Evolutionary conservation across 1,140 invertebrate genomes (phyloP), one percentile per base, ranked within the genome.

Genomic region (Dreissena polymorpha): DNA sequence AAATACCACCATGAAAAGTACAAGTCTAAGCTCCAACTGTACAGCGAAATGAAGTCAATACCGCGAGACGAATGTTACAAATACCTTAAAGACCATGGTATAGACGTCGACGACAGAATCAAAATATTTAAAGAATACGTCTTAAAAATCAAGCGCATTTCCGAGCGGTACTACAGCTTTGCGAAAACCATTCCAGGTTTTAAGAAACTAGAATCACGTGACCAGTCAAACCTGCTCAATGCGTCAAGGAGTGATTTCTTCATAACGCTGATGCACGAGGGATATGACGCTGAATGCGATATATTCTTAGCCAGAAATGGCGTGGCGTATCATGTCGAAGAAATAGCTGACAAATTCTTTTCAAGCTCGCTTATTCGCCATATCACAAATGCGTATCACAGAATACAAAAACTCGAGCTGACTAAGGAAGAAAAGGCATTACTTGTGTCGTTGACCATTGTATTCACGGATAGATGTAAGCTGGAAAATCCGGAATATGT

Each of bases 21-120:
- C 53, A 64, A 76, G 29, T 14, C 23, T 0, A 83, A 83, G 49
- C n/a, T 76, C 16, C 29, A 76, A 21, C 49, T 63, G 0, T 83
- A 70, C 49, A 72, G 81, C 0, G 25, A 60, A 53, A 76, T 83
- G 65, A 83, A 83, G 76, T 51, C 81, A 23, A 68, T 76, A 25
- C 73, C 81, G 13, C 69, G 50, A 63, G 81, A 83, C 5, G 81
- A 83, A 29, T 76, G 76, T 71, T 75, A 76, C 25, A 57, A 69
- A 71, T 39, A 76, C 0, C 69, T 83, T 14, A 83, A 83, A 70
- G 68, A 83, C n/a, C 60, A 83, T 49, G 81, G 81, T 13, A 83
- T 76, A 63, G 81, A 83, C 53, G 25, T 83, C 12, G 81, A 83
- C 57, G 72, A 67, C 6, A 60, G 81, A 68, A 64, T 69, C 23